Evolutionary conservation across 2,113 vertebrate genomes (phyloP), one percentile per base, ranked within the genome.

Genomic region (Pardalotus punctatus): DNA sequence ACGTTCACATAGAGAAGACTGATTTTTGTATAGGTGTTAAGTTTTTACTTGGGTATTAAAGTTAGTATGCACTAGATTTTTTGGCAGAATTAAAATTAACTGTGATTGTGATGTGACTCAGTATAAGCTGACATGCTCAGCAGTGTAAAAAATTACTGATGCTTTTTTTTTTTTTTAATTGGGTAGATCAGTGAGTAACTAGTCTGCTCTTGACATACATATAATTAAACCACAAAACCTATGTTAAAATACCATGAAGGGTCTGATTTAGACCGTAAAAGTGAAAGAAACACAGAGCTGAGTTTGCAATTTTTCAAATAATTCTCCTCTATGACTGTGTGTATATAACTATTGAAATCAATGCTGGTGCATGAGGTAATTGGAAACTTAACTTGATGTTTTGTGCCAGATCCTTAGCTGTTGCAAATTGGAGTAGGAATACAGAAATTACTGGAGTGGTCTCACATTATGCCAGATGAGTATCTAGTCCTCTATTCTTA

Each of bases 161-260:
- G 35, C 80, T 5, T 29, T 74, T 91, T 89, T 84, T 84, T 94
- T 91, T 83, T 38, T 77, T 43, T 8, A 88, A 47, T 58, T 97
- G 81, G 27, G 50, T 90, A 95, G 79, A 47, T 11, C 66, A 94
- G 54, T 20, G 18, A 86, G 40, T 84, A 76, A 67, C 27, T 84
- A 40, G 64, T 69, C 61, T 94, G 57, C 45, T 86, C 85, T 51
- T 93, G 53, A 93, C 95, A 94, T 69, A n/a, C 28, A n/a, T 81
- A 72, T 77, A 96, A 96, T 97, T 92, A 97, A 97, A 96, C 94
- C 91, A 94, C 92, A 96, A 93, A 89, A 50, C 48, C 54, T 96
- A 67, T 35, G 51, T 93, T 96, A 84, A 90, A 92, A 93, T 94
- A 62, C 81, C 86, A 77, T 58, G 77, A 81, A 96, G 35, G 36